These are phyloP conservation scores for Copsychus sechellarum DNA, from an alignment of 2,113 vertebrate species.

Conservation along the genomic window DNA sequence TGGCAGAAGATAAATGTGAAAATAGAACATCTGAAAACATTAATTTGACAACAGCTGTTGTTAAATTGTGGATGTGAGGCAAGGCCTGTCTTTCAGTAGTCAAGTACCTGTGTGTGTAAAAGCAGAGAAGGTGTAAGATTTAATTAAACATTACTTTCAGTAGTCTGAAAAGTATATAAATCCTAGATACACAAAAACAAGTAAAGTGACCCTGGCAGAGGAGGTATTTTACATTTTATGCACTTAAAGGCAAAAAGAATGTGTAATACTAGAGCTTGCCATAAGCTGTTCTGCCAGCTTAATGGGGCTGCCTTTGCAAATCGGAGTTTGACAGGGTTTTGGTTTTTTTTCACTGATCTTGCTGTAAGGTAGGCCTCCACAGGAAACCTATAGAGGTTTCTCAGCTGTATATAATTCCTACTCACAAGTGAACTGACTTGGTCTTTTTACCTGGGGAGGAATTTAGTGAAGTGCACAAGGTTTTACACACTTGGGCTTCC, in stretches of 20 bases:
- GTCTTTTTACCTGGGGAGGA: not conserved
- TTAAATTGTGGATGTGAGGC: not conserved
- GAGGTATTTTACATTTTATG: not conserved
- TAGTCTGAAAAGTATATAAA: not conserved
- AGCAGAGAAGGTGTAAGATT: not conserved
- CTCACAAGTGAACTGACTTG: not conserved
- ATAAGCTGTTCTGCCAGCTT: not conserved
- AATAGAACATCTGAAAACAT: not conserved
- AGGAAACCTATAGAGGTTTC: not conserved
- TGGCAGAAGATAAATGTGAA: not conserved
- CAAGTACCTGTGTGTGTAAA: not conserved
- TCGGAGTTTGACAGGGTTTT: not conserved
- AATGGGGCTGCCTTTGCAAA: not conserved
- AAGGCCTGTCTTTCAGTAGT: not conserved
- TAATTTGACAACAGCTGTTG: not conserved
- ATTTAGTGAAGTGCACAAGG: not conserved
- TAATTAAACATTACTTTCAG: not conserved
- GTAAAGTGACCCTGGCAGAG: not conserved
- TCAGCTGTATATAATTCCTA: not conserved
- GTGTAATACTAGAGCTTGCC: not conserved
- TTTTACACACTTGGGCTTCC: not conserved
- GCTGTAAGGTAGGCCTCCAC: not conserved
- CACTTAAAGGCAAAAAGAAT: not conserved
- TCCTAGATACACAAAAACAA: not conserved
- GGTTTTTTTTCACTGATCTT: not conserved